Percentiles rank a stretch among this genome's conserved stretches.
Conservation (phyloP, 2,888 invertebrate species). For the Rugalucina vietnamica region DNA sequence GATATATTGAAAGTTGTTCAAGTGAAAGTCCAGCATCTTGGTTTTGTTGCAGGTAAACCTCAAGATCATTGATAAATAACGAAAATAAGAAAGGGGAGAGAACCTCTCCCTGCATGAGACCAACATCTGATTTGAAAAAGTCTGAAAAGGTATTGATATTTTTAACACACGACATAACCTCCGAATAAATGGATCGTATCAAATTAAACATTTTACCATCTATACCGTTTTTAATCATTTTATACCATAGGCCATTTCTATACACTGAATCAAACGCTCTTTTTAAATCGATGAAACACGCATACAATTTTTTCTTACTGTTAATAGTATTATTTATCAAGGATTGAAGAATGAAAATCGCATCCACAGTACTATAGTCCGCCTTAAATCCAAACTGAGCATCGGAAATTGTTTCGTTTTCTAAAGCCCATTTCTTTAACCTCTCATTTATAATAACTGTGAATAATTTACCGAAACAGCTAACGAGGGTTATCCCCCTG, state of each 20-base stretch:
- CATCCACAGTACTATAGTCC: conserved; percentile 18
- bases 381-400: conserved; percentile 45
- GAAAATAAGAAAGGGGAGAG: conserved; percentile 18
- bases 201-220: conserved; percentile 36
- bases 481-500: conserved; percentile 23
- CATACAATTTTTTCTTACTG: not conserved
- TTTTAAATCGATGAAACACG: conserved; percentile 32
- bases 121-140: conserved; percentile 25
- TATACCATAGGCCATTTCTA: conserved; percentile 48
- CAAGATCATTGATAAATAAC: conserved; percentile 36
- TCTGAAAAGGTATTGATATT: conserved; percentile 25
- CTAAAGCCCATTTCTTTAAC: conserved; percentile 26
- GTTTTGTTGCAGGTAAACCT: not conserved
- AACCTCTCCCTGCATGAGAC: conserved; percentile 40
- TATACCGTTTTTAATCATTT: conserved; percentile 39
- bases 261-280: conserved; percentile 43
- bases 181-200: conserved; percentile 21
- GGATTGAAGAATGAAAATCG: not conserved
- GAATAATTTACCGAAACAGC: conserved; percentile 36
- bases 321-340: not conserved
- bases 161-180: conserved; percentile 46
- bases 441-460: conserved; percentile 38
- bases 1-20: conserved; percentile 13
- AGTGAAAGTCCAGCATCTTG: not conserved
- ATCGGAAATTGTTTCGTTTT: conserved; percentile 26